Percentiles rank a stretch among this genome's conserved stretches.
These are phyloP conservation scores for Leptoclinus maculatus DNA, from an alignment of 2,797 vertebrate species.

Conservation along the genomic window DNA sequence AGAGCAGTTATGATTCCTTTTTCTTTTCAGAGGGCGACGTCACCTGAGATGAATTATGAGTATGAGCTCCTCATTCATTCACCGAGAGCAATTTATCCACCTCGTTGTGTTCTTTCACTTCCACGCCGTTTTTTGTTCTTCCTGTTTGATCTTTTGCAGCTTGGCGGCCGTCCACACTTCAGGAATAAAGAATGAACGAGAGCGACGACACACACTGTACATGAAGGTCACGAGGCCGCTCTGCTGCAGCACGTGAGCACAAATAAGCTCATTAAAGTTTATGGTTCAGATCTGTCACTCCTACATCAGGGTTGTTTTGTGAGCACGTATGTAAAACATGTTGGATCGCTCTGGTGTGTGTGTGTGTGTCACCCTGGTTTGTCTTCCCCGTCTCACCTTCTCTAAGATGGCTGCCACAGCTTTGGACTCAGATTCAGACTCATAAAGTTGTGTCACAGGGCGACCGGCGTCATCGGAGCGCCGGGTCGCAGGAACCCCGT, in stretches of 20 bases:
- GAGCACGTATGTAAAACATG: background rate
- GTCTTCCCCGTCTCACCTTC: slow-evolving; percentile 17
- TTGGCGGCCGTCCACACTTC: background rate
- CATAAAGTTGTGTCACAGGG: slow-evolving; percentile 47
- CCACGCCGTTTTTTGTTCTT: background rate
- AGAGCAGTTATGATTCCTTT: slow-evolving; percentile 2
- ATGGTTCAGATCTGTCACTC: background rate
- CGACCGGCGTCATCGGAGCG: slow-evolving; percentile 36
- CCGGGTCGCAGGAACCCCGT: slow-evolving; percentile 52
- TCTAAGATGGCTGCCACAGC: slow-evolving; percentile 60
- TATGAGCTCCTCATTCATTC: background rate
- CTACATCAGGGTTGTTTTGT: background rate
- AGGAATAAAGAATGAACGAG: slow-evolving; percentile 65
- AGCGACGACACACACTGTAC: slow-evolving; percentile 26
- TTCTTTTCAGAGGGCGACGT: background rate
- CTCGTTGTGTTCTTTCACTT: background rate
- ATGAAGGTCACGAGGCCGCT: slow-evolving; percentile 31
- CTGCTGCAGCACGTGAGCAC: background rate
- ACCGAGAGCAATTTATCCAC: background rate
- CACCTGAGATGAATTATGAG: background rate
- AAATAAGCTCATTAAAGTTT: background rate
- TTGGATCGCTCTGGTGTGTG: background rate
- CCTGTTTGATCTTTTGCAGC: slow-evolving; percentile 15
- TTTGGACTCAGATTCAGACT: slow-evolving; percentile 37
- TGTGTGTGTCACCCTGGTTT: slow-evolving; percentile 9